Conservation (phyloP, 2,113 vertebrate genomes). For the Hypanus sabinus region DNA sequence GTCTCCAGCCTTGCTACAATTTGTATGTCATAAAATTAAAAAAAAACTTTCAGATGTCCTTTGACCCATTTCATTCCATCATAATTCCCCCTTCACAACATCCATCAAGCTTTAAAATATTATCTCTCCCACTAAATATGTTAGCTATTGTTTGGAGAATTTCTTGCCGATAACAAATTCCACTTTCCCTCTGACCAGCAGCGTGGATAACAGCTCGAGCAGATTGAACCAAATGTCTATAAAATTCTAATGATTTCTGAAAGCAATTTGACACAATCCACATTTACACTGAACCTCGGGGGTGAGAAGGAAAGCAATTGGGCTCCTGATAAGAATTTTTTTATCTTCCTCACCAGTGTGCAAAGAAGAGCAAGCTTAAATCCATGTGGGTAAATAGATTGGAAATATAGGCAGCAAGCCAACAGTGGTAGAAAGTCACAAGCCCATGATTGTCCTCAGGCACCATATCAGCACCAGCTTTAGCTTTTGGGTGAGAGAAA, state of each 20-base stretch:
- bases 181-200: background rate
- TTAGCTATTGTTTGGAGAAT: background rate
- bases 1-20: background rate
- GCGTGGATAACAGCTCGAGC: background rate
- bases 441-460: background rate
- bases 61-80: background rate
- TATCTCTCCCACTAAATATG: background rate
- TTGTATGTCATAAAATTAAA: background rate
- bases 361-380: background rate
- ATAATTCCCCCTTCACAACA: background rate
- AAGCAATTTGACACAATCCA: background rate
- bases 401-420: background rate
- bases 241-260: background rate
- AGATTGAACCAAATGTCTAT: background rate
- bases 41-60: background rate
- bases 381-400: background rate
- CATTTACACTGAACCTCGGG: background rate
- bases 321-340: background rate
- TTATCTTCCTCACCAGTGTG: background rate
- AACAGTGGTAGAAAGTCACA: background rate
- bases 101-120: background rate
- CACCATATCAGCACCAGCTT: background rate
- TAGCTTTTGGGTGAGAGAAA: background rate
- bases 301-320: background rate
- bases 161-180: background rate